Evolutionary conservation across 1,140 invertebrate genomes (phyloP), one percentile per base, ranked within the genome.

Genomic region (Agrypnia vestita): DNA sequence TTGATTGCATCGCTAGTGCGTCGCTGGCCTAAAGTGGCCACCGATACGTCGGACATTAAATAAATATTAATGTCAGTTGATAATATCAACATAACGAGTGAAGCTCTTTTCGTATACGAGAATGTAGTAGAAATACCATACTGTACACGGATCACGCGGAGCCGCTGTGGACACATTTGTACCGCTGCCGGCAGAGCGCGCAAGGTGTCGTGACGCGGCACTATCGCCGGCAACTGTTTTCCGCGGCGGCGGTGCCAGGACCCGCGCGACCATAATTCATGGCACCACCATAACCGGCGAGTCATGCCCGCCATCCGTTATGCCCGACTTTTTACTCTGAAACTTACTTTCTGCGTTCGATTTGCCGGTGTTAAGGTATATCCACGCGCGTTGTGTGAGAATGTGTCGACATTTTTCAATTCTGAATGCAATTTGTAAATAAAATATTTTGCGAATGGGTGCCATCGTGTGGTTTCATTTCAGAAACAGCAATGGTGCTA

Each of bases 291-390:
- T 53, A 53, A 55, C 12, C 15, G 19, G 15, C 6, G 47, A 73
- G 69, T 73, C 69, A 73, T 73, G 69, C 19, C 25, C 25, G 35
- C n/a, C n/a, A 73, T 49, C 69, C 69, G 69, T 73, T 73, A 55
- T 55, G 25, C 21, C 49, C 19, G 12, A 12, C 21, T 35, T 71
- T 73, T 73, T 73, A 21, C 17, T 71, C 47, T 4, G 3, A 35
- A 43, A 62, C 19, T 43, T 19, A 35, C 35, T 64, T 64, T 35
- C 25, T 35, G 10, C 8, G 21, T 51, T 64, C 61, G 61, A 64
- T 64, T 64, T 43, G 61, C 61, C 61, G 9, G 61, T 64, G 25
- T 64, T 19, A 64, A 64, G 35, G 35, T 44, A 64, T 51, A 15
- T 51, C 49, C 1, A 15, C 8, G 49, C 25, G 6, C 1, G 25